Evolutionary conservation across 2,113 vertebrate genomes (phyloP).

Genomic region (Cryptomyrus ogoouensis): DNA sequence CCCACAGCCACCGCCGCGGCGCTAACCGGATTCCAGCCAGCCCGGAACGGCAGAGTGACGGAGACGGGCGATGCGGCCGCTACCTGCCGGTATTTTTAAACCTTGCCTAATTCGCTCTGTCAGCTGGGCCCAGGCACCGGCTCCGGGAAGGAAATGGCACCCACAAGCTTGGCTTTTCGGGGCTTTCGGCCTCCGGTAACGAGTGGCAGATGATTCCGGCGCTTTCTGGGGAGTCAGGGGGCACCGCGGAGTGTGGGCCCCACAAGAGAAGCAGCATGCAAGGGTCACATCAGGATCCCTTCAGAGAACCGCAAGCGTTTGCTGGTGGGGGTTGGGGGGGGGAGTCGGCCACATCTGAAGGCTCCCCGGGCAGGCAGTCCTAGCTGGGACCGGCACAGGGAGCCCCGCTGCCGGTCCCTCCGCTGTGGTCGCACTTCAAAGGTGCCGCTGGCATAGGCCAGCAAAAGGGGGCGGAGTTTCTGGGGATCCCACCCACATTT

Average conservation of each 20-base stretch:
- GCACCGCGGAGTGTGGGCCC: slow-evolving; percentile 11
- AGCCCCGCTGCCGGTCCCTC: slow-evolving; percentile 65
- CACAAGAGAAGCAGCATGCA: slow-evolving; percentile 31
- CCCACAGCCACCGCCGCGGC: not conserved
- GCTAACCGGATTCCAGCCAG: not conserved
- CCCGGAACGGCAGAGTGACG: not conserved
- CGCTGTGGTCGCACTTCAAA: slow-evolving; percentile 84
- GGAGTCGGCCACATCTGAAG: slow-evolving; percentile 80
- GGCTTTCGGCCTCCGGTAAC: not conserved
- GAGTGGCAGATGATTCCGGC: slow-evolving; percentile 1
- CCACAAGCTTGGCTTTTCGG: not conserved
- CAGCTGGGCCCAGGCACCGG: not conserved
- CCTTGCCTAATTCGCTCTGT: not conserved
- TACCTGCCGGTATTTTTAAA: not conserved
- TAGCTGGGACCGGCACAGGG: slow-evolving; percentile 65
- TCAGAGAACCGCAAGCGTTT: slow-evolving; percentile 80
- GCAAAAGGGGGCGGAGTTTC: not conserved
- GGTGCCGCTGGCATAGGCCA: slow-evolving; percentile 52
- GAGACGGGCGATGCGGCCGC: not conserved
- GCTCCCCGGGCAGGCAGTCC: slow-evolving; percentile 60
- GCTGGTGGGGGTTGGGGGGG: slow-evolving; percentile 57
- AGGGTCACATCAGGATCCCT: slow-evolving; percentile 66
- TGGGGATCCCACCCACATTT: not conserved
- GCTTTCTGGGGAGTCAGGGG: slow-evolving; percentile 23
- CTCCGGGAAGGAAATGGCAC: not conserved